Evolutionary conservation across 1,140 invertebrate species (phyloP).

Genomic region (Achroia grisella): DNA sequence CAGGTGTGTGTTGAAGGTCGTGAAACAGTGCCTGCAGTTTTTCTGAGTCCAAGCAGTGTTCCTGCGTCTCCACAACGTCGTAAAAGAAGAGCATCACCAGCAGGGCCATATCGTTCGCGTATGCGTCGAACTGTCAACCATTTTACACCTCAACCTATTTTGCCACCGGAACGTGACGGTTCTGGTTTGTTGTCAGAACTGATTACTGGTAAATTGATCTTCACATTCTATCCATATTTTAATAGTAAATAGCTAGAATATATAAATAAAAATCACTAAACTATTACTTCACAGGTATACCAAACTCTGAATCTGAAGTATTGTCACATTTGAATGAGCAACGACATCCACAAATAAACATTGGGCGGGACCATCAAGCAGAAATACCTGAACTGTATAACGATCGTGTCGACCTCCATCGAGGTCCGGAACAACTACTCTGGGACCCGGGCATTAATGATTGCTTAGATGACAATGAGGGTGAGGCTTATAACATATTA

Average conservation of each 20-base stretch:
- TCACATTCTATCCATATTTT: too few species aligned
- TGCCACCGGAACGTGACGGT: slow-evolving; percentile 90
- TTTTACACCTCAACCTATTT: slow-evolving; percentile 93
- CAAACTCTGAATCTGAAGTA: slow-evolving; percentile 31
- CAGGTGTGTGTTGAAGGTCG: slow-evolving; percentile 63
- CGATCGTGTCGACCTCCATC: slow-evolving; percentile 68
- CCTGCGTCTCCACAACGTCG: slow-evolving; percentile 77
- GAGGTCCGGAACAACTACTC: slow-evolving; percentile 81
- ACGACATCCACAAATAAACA: slow-evolving; percentile 81
- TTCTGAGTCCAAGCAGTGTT: slow-evolving; percentile 83
- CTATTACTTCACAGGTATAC: slow-evolving; percentile 24
- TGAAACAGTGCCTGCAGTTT: slow-evolving; percentile 76
- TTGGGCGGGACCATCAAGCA: slow-evolving; percentile 93
- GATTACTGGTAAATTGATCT: slow-evolving; percentile 34
- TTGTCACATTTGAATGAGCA: slow-evolving; percentile 44
- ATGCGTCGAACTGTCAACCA: slow-evolving; percentile 69
- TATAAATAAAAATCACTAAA: not conserved
- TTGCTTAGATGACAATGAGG: slow-evolving; percentile 82
- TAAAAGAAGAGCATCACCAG: slow-evolving; percentile 70
- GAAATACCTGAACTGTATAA: slow-evolving; percentile 79
- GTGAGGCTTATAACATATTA: slow-evolving; percentile 66
- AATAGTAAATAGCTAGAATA: too few species aligned
- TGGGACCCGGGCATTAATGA: slow-evolving; percentile 90
- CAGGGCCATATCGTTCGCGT: slow-evolving; percentile 57
- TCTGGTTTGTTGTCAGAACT: slow-evolving; percentile 86